Percentiles rank a stretch among this genome's conserved stretches.
Evolutionary conservation across 1,140 invertebrate genomes (phyloP).

Genomic region (Drosophila santomea): DNA sequence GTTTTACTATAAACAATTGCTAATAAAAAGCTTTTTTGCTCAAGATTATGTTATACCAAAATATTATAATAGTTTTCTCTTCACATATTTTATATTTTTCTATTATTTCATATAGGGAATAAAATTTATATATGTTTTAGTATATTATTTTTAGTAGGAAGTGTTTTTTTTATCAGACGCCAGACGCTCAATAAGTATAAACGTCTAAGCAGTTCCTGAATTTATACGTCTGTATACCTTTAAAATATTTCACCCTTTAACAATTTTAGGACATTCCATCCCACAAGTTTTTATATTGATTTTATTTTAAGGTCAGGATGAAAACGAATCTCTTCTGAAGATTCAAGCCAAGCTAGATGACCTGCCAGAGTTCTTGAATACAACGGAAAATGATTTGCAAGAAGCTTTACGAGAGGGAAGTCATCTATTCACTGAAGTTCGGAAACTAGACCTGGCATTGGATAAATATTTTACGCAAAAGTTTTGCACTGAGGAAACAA

Average conservation of each 20-base stretch:
- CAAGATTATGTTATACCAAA: too few species aligned
- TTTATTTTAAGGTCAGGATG: constrained; percentile 65
- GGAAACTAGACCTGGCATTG: constrained; percentile 79
- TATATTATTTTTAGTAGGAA: too few species aligned
- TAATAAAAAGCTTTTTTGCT: too few species aligned
- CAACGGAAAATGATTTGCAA: constrained; percentile 87
- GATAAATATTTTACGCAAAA: constrained; percentile 86
- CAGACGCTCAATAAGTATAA: too few species aligned
- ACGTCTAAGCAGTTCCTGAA: too few species aligned
- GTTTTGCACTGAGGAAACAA: constrained; percentile 87
- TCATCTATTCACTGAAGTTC: constrained; percentile 62
- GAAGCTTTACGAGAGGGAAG: constrained; percentile 83
- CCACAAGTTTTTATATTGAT: not conserved
- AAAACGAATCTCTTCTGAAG: constrained; percentile 72
- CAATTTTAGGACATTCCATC: not conserved
- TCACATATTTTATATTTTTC: too few species aligned
- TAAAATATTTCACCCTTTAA: not conserved
- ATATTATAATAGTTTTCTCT: too few species aligned
- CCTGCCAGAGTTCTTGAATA: constrained; percentile 86
- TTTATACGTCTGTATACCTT: not conserved
- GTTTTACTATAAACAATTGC: too few species aligned
- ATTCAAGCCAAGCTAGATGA: constrained; percentile 86
- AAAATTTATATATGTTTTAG: too few species aligned
- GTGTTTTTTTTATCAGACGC: too few species aligned
- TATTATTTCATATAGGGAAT: too few species aligned